These are phyloP conservation scores for Lasiommata megera DNA, from an alignment of 2,888 invertebrate species.

Conservation along the genomic window DNA sequence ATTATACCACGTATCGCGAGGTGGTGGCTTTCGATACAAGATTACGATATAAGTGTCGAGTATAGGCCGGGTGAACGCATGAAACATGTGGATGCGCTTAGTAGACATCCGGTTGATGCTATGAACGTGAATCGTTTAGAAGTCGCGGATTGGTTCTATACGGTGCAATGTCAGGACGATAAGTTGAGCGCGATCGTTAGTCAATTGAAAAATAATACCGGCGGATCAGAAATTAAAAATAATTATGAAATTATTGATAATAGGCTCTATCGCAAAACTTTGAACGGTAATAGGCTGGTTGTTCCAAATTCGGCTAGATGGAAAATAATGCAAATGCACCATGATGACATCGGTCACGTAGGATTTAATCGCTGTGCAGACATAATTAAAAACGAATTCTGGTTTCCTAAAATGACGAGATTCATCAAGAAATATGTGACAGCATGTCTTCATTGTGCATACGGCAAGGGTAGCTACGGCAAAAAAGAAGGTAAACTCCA, in stretches of 20 bases:
- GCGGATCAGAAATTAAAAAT: too few relatives aligned
- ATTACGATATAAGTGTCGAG: too few relatives aligned
- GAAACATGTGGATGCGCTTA: constrained; percentile 46
- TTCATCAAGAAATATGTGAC: constrained; percentile 38
- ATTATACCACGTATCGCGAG: too few relatives aligned
- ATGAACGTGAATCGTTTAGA: too few relatives aligned
- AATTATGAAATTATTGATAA: too few relatives aligned
- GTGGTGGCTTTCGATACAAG: too few relatives aligned
- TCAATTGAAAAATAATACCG: constrained; percentile 2
- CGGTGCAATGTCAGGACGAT: too few relatives aligned
- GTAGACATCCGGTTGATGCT: constrained; percentile 26
- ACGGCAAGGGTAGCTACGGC: constrained; percentile 37
- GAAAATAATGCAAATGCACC: constrained; percentile 41
- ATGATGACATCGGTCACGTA: constrained; percentile 45
- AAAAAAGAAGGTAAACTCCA: constrained; percentile 30
- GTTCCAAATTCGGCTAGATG: constrained; percentile 40
- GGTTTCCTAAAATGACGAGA: constrained; percentile 39
- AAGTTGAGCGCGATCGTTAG: too few relatives aligned
- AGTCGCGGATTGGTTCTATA: too few relatives aligned
- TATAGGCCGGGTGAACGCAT: constrained; percentile 36
- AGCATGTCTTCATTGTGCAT: constrained; percentile 41
- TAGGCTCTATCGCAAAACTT: constrained; percentile 34
- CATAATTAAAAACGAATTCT: constrained; percentile 40
- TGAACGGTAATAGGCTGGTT: constrained; percentile 37
- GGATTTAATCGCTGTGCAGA: constrained; percentile 14